Evolutionary conservation across 2,797 vertebrate species (phyloP).

Genomic region (Syncerus caffer): DNA sequence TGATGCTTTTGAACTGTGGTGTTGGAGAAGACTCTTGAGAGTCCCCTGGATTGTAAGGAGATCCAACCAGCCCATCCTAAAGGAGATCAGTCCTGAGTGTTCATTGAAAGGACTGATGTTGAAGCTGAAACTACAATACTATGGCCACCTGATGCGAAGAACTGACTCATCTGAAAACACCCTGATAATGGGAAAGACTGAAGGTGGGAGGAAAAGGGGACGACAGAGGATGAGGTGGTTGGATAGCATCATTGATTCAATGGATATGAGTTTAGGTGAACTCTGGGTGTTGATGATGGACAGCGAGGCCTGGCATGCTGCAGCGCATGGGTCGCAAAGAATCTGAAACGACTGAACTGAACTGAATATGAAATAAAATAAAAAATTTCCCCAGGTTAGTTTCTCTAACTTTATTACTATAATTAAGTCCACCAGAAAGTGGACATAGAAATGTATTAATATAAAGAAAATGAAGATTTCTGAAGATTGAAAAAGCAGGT

Average conservation of each 20-base stretch:
- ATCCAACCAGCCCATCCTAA: not conserved
- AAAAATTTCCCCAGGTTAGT: not conserved
- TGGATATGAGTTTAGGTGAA: not conserved
- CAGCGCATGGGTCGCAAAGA: not conserved
- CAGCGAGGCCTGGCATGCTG: not conserved
- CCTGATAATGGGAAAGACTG: not conserved
- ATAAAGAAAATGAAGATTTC: not conserved
- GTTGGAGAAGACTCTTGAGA: not conserved
- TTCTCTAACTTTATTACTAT: not conserved
- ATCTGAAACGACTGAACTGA: fast-evolving
- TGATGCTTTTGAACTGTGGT: not conserved
- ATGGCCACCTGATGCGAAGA: not conserved
- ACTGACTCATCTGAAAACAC: not conserved
- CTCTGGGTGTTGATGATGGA: not conserved
- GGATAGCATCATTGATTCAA: not conserved
- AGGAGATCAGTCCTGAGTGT: not conserved
- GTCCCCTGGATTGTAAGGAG: not conserved
- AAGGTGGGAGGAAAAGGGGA: fast-evolving
- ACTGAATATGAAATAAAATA: not conserved
- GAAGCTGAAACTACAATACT: not conserved
- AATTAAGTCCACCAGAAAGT: not conserved
- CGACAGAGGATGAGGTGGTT: not conserved
- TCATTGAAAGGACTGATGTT: not conserved
- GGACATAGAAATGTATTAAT: not conserved
- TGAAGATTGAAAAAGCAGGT: not conserved